Conservation (phyloP, 2,888 invertebrate species). For the Leptopilina drosophilae region DNA sequence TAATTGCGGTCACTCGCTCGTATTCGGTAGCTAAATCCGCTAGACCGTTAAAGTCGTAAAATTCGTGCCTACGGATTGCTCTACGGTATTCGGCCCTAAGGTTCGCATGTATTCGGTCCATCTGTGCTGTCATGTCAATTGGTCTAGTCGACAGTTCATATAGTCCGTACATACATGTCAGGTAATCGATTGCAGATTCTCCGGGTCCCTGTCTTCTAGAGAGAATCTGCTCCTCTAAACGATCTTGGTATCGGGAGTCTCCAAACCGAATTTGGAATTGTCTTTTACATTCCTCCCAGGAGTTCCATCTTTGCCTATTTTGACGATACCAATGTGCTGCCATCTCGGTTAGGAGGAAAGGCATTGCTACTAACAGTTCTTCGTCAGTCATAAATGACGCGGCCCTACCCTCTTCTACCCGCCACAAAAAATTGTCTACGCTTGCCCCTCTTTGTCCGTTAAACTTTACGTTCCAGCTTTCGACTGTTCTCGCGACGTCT, state of each 20-base stretch:
- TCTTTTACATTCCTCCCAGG: slow-evolving; percentile 41
- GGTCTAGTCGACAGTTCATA: slow-evolving; percentile 25
- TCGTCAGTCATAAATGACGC: no score
- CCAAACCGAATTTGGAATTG: slow-evolving; percentile 36
- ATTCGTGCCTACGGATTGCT: not conserved
- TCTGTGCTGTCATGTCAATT: slow-evolving; percentile 22
- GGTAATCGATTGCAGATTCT: slow-evolving; percentile 29
- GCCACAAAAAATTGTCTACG: no score
- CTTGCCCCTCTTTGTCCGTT: no score
- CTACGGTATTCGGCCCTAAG: slow-evolving; percentile 40
- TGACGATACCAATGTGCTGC: slow-evolving; percentile 31
- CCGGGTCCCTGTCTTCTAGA: not conserved
- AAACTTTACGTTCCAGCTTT: no score
- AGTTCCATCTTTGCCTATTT: not conserved
- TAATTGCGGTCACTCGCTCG: not conserved
- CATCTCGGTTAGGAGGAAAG: no score
- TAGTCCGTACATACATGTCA: slow-evolving; percentile 35
- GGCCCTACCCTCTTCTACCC: no score
- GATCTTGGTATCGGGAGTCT: slow-evolving; percentile 16
- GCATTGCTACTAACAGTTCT: no score
- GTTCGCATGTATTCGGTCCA: slow-evolving; percentile 43
- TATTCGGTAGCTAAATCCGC: not conserved
- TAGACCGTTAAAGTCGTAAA: not conserved
- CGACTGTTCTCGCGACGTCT: no score
- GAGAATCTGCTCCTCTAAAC: not conserved